phyloP scores from a whole-genome alignment of 2,113 vertebrate genomes.

The Sus scrofa region T2T-Sscrofa CM000822.6:81099001-81099500 shows the following conservation, averaged over 20 bases:
- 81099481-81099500: not conserved
- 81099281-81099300: not conserved
- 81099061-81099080: not conserved
- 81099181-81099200: not conserved
- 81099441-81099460: not conserved
- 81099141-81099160: not conserved
- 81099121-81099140: not conserved
- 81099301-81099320: not conserved
- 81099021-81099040: not conserved
- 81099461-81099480: not conserved
- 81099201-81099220: not conserved
- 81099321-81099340: not conserved
- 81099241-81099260: not conserved
- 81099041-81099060: not conserved
- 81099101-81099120: conserved; percentile 14
- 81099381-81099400: not conserved
- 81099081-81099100: not conserved
- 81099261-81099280: too few species aligned
- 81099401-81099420: not conserved
- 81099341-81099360: not conserved
- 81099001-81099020: not conserved
- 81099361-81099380: not conserved
- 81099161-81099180: not conserved
- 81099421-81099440: not conserved
- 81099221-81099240: not conserved